Conservation (phyloP, 37 sponge, comb jelly and placozoan species). For the Corticium candelabrum region DNA sequence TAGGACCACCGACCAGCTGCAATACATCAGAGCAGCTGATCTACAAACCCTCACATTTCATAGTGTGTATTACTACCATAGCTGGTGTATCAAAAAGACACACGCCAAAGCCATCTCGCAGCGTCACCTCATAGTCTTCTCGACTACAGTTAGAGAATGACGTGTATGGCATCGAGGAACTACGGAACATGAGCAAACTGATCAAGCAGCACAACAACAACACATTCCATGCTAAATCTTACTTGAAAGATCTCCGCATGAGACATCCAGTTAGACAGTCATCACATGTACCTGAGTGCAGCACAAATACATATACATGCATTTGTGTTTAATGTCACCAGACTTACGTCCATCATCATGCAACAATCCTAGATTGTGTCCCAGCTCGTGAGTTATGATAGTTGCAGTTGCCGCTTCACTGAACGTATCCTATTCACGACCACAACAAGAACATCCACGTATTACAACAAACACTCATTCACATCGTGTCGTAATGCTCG, state of each 20-base stretch:
- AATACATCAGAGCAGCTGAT: background rate
- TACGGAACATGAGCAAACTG: too few species aligned
- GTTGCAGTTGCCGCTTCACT: background rate
- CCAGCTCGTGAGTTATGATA: background rate
- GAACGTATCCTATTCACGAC: too few species aligned
- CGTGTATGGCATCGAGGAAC: too few species aligned
- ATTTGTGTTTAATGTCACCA: background rate
- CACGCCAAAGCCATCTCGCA: background rate
- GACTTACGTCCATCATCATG: slow-evolving; percentile 3
- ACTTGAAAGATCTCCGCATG: background rate
- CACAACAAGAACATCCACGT: background rate
- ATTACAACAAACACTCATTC: background rate
- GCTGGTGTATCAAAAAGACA: background rate
- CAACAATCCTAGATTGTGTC: slow-evolving; percentile 5
- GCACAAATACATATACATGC: background rate
- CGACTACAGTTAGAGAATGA: background rate
- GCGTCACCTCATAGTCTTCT: background rate
- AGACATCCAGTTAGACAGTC: background rate
- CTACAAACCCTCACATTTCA: too few species aligned
- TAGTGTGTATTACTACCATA: too few species aligned
- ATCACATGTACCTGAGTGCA: background rate
- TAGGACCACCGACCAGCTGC: background rate
- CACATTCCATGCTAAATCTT: too few species aligned
- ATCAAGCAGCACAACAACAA: too few species aligned
- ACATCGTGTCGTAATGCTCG: background rate